Evolutionary conservation across 2,113 vertebrate genomes (phyloP).

Genomic region (Callospermophilus lateralis): DNA sequence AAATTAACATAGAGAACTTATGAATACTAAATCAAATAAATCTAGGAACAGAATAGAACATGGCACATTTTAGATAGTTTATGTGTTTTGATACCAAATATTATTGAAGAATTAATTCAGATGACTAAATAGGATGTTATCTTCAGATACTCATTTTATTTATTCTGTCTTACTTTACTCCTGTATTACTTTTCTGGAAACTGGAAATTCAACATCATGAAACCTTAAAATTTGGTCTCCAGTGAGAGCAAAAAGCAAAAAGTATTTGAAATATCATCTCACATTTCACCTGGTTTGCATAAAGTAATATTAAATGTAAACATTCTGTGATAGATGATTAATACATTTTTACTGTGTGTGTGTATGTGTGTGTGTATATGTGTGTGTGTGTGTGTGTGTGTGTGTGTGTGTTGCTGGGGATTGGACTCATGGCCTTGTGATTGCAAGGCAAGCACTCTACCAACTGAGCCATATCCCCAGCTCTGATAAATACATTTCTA

Average conservation of each 20-base stretch:
- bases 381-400: too few species aligned
- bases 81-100: not conserved
- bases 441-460: too few species aligned
- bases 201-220: not conserved
- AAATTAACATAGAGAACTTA: not conserved
- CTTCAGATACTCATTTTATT: not conserved
- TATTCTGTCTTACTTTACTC: not conserved
- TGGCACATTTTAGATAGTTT: not conserved
- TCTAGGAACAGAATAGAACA: not conserved
- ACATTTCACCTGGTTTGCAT: not conserved
- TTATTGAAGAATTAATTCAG: not conserved
- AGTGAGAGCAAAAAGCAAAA: not conserved
- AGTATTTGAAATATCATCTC: not conserved
- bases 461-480: too few species aligned
- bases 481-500: conserved; percentile 64
- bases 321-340: conserved; percentile 65
- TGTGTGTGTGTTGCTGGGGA: too few species aligned
- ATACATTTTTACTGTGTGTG: not conserved
- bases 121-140: not conserved
- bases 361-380: too few species aligned
- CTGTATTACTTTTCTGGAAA: not conserved
- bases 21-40: not conserved
- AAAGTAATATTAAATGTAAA: not conserved
- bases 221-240: too few species aligned
- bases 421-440: too few species aligned